These are phyloP conservation scores for Daphoenositta chrysoptera DNA, from an alignment of 2,113 vertebrate species.

Conservation along the genomic window DNA sequence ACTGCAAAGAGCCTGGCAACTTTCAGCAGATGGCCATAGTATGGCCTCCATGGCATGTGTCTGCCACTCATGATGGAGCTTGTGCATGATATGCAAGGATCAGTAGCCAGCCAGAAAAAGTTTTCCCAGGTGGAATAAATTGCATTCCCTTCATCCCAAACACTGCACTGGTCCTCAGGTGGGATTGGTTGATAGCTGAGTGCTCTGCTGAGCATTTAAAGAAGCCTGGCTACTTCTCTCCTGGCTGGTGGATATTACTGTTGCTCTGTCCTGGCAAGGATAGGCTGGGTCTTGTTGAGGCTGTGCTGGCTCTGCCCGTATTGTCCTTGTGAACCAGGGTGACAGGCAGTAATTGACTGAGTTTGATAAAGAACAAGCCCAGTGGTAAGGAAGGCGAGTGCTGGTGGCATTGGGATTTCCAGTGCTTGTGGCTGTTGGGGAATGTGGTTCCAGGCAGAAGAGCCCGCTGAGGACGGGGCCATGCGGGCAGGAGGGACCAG, in stretches of 20 bases:
- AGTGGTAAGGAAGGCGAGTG: not conserved
- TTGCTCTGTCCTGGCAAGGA: not conserved
- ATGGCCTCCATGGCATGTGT: not conserved
- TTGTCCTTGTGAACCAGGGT: not conserved
- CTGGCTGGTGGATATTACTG: accelerated
- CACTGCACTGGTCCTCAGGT: not conserved
- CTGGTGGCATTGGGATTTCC: not conserved
- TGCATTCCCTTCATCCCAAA: not conserved
- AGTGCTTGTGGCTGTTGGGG: not conserved
- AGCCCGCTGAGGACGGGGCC: not conserved
- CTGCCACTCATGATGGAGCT: not conserved
- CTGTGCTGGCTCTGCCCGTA: not conserved
- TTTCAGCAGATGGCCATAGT: not conserved
- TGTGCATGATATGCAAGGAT: not conserved
- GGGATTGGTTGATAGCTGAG: not conserved
- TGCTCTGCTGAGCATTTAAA: not conserved
- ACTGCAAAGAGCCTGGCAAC: not conserved
- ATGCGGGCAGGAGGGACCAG: not conserved
- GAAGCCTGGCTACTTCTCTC: not conserved
- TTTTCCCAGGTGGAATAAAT: not conserved
- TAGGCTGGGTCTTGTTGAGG: not conserved
- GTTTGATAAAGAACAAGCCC: not conserved
- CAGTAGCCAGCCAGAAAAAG: not conserved
- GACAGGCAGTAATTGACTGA: not conserved
- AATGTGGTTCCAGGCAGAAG: not conserved